Conservation (phyloP, 2,797 vertebrate species). For the Molossus molossus region DNA sequence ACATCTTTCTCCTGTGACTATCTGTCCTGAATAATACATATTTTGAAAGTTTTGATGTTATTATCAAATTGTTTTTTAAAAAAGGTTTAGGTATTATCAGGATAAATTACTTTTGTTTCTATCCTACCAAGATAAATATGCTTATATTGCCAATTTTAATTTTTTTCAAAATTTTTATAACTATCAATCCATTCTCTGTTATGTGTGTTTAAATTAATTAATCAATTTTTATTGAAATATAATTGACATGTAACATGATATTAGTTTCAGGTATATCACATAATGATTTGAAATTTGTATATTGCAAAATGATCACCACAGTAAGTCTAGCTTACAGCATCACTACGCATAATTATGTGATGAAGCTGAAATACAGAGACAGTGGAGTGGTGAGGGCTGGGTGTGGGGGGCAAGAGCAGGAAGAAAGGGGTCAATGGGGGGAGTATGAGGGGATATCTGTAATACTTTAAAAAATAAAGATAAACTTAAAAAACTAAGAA, state of each 20-base stretch:
- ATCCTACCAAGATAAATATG: neutral
- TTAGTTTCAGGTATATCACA: neutral
- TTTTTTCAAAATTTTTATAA: neutral
- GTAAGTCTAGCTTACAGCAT: neutral
- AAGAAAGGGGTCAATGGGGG: too few relatives aligned
- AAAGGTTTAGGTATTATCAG: neutral
- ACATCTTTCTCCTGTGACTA: neutral
- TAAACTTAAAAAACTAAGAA: neutral
- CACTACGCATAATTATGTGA: neutral
- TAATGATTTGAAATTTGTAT: neutral
- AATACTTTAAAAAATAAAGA: too few relatives aligned
- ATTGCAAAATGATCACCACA: neutral
- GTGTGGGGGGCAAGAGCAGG: too few relatives aligned
- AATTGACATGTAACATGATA: neutral
- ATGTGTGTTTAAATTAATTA: neutral
- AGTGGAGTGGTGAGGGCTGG: too few relatives aligned
- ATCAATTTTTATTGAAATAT: neutral
- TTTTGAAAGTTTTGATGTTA: neutral
- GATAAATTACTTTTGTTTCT: neutral
- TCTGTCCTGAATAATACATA: neutral
- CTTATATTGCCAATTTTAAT: neutral
- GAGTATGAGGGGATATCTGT: too few relatives aligned
- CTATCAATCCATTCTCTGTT: neutral
- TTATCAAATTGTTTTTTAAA: constrained; percentile 7
- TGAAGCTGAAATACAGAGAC: neutral